These are phyloP conservation scores for Mamestra configurata DNA, from an alignment of 1,140 invertebrate genomes.

Conservation along the genomic window DNA sequence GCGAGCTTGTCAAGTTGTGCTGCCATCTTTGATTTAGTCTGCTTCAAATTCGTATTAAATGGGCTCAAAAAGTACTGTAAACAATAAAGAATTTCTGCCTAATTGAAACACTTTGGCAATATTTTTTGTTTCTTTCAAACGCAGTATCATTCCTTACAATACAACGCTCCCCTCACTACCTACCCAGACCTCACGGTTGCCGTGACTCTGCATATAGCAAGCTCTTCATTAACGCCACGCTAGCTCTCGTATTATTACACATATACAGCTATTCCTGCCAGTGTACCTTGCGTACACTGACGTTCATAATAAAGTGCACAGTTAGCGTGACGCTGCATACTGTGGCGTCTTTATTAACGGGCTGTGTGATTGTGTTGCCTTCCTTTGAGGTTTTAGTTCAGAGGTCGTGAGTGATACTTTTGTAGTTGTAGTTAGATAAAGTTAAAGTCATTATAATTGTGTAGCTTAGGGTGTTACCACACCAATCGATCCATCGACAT, in stretches of 20 bases:
- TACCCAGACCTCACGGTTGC: background rate
- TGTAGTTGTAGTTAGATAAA: background rate
- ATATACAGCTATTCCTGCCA: background rate
- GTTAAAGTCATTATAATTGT: too few relatives aligned
- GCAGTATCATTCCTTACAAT: too few relatives aligned
- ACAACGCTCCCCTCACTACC: background rate
- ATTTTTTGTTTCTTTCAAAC: too few relatives aligned
- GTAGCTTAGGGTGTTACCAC: too few relatives aligned
- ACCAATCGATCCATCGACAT: too few relatives aligned
- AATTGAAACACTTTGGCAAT: too few relatives aligned
- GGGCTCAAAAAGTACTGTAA: too few relatives aligned
- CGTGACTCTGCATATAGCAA: slow-evolving; percentile 15
- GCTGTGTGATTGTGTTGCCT: background rate
- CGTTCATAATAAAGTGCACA: slow-evolving; percentile 6
- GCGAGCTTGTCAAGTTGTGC: too few relatives aligned
- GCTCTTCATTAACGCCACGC: background rate
- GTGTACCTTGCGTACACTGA: background rate
- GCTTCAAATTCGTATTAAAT: too few relatives aligned
- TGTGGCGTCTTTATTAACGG: background rate
- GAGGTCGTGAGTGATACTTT: too few relatives aligned
- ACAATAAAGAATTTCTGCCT: too few relatives aligned
- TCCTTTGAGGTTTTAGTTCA: background rate
- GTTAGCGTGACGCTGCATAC: slow-evolving; percentile 15
- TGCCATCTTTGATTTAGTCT: too few relatives aligned
- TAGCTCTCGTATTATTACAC: background rate